These are phyloP conservation scores for Arctocebus calabarensis DNA, from an alignment of 2,797 vertebrate genomes.

Conservation along the genomic window DNA sequence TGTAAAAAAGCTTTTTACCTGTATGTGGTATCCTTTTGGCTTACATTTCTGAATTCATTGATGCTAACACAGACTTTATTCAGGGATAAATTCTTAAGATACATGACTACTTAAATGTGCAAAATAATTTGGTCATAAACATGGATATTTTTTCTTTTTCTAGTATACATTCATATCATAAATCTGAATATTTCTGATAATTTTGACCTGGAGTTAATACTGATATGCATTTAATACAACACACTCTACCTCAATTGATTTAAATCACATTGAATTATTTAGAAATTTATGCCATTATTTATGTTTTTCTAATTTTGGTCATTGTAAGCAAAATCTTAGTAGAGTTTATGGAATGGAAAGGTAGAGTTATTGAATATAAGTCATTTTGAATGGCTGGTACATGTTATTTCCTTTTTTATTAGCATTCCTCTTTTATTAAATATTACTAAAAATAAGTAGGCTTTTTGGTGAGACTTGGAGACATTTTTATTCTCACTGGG, in stretches of 20 bases:
- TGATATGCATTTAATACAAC: not conserved
- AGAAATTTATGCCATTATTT: not conserved
- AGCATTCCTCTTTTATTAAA: not conserved
- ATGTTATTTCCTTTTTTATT: not conserved
- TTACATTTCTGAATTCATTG: not conserved
- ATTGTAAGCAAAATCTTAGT: not conserved
- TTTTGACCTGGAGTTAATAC: not conserved
- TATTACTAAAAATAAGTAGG: not conserved
- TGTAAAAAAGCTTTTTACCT: not conserved
- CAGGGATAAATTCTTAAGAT: not conserved
- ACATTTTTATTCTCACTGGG: not conserved
- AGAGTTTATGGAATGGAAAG: not conserved
- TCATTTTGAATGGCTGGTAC: not conserved
- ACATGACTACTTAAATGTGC: not conserved
- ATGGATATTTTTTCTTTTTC: not conserved
- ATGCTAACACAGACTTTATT: not conserved
- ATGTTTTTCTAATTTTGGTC: not conserved
- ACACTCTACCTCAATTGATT: too few species aligned
- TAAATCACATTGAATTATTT: too few species aligned
- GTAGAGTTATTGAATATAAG: not conserved
- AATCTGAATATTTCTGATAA: not conserved
- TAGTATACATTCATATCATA: not conserved
- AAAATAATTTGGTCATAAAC: not conserved
- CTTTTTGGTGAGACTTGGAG: not conserved
- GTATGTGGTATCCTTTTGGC: not conserved